phyloP scores from a whole-genome alignment of 2,797 vertebrate genomes.

The Antrozous pallidus region DNA sequence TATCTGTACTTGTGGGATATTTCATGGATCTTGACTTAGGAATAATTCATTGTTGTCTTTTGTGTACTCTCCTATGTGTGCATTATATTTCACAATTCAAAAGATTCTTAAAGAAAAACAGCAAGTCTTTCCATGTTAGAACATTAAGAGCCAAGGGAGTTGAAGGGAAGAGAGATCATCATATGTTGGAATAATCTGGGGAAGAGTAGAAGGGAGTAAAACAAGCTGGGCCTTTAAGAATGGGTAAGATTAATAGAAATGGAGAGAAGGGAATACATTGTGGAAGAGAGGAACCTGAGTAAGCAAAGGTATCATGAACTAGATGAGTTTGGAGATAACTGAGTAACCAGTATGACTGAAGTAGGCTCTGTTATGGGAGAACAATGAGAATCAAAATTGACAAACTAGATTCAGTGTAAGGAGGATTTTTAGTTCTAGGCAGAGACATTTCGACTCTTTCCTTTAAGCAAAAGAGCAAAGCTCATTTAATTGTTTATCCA shows the following conservation, averaged over 20 bases:
- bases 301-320: not conserved
- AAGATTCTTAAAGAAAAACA: not conserved
- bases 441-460: not conserved
- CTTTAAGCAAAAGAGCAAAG: not conserved
- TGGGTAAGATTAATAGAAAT: not conserved
- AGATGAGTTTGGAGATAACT: not conserved
- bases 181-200: not conserved
- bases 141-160: not conserved
- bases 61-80: not conserved
- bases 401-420: not conserved
- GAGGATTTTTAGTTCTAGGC: not conserved
- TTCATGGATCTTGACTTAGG: not conserved
- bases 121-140: not conserved
- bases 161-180: not conserved
- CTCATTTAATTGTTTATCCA: not conserved
- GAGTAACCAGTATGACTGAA: not conserved
- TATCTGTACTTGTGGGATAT: not conserved
- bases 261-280: not conserved
- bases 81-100: constrained; percentile 13
- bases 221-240: not conserved
- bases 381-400: not conserved
- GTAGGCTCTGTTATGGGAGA: not conserved
- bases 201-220: not conserved
- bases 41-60: constrained; percentile 15
- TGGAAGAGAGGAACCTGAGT: not conserved